Evolutionary conservation across 1,140 invertebrate genomes (phyloP), one percentile per base, ranked within the genome.

Genomic region (Platyura marginata): DNA sequence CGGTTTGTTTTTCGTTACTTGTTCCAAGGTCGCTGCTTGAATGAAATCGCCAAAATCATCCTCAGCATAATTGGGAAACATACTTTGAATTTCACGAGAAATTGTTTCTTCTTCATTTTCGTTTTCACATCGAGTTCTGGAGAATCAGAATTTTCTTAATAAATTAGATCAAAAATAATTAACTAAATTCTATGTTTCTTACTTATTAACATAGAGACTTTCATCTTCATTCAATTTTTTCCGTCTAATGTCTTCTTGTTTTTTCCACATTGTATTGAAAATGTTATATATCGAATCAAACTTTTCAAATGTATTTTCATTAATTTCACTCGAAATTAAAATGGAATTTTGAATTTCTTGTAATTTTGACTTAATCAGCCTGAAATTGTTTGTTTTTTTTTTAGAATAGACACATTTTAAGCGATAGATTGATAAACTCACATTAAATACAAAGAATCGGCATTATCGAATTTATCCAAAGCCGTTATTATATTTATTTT

Each of bases 171-270:
- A 33, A 37, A 33, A 18, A 23, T 42, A 49, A 46, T 51, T 2
- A 41, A 29, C 13, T 29, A 29, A 29, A 29, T 29, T 29, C 13
- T 8, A 13, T 13, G 13, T 29, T 47, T 47, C 60, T 66, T 56
- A 74, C 66, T 81, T 88, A 22, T 76, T 84, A 44, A 78, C 74
- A 62, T 88, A 96, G 9, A 94, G 57, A 50, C 75, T 80, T 39
- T 87, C 79, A 42, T 86, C 75, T 49, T 87, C 80, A 25, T 70
- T 66, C 46, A 81, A 73, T 47, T 75, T 72, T 47, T 67, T 66
- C 47, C 77, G 70, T 19, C 71, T 70, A 36, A 75, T 69, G 41
- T 75, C 69, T 51, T 87, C 72, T 46, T 88, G 77, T 35, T 73
- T 68, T 51, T 75, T 72, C 88, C 88, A 95, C 0, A 74, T 62